Conservation (phyloP, 2,888 invertebrate species). For the Noctuana brunneofusca region DNA sequence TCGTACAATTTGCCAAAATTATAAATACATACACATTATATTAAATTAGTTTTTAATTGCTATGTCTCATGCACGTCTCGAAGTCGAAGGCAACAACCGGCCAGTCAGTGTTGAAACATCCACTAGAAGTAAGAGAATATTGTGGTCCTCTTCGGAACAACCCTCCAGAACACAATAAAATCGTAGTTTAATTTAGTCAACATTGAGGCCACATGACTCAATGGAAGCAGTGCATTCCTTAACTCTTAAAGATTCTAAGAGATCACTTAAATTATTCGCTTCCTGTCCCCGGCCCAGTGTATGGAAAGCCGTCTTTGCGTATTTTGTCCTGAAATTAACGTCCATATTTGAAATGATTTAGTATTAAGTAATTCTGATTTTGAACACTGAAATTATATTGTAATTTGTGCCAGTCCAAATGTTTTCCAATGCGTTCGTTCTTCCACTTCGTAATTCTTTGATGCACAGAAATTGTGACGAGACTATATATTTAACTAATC, state of each 20-base stretch:
- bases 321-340: slow-evolving; percentile 78
- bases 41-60: slow-evolving; percentile 61
- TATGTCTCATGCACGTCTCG: slow-evolving; percentile 60
- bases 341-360: slow-evolving; percentile 80
- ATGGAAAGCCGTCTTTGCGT: slow-evolving; percentile 71
- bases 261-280: slow-evolving; percentile 34
- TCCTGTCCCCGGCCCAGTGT: slow-evolving; percentile 57
- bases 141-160: slow-evolving; percentile 73
- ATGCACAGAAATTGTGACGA: slow-evolving; percentile 26
- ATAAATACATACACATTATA: slow-evolving; percentile 47
- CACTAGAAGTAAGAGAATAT: slow-evolving; percentile 74
- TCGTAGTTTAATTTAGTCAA: slow-evolving; percentile 68
- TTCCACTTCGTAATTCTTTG: slow-evolving; percentile 20
- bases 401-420: slow-evolving; percentile 55
- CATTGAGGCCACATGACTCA: slow-evolving; percentile 54
- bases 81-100: slow-evolving; percentile 69
- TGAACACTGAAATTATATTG: slow-evolving; percentile 50
- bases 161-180: slow-evolving; percentile 77
- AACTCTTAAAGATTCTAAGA: slow-evolving; percentile 24
- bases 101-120: slow-evolving; percentile 78
- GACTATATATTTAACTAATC: not conserved
- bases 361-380: slow-evolving; percentile 74
- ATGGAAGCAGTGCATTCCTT: slow-evolving; percentile 25
- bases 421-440: slow-evolving; percentile 29
- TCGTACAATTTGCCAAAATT: slow-evolving; percentile 65